Percentiles rank a stretch among this genome's conserved stretches.
Conservation (phyloP, 2,888 invertebrate genomes). For the Sympetrum striolatum region DNA sequence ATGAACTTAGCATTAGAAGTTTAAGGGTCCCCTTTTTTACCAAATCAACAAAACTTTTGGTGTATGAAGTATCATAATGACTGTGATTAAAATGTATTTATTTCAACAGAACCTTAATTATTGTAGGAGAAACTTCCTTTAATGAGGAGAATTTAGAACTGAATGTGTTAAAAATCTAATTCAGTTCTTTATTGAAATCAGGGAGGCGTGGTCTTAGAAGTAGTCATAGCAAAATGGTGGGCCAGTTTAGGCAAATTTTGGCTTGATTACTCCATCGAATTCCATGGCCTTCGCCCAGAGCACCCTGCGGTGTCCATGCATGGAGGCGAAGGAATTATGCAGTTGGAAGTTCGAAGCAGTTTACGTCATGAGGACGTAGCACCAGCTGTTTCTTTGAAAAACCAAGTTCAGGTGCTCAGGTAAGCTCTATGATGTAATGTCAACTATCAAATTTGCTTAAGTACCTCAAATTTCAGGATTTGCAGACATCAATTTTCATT, state of each 20-base stretch:
- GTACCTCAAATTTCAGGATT: background rate
- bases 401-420: constrained; percentile 74
- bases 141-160: background rate
- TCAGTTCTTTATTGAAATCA: constrained; percentile 54
- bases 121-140: background rate
- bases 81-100: too few relatives aligned
- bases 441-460: background rate
- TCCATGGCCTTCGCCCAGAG: constrained; percentile 81
- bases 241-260: constrained; percentile 82
- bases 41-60: too few relatives aligned
- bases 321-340: constrained; percentile 76
- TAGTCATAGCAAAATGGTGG: constrained; percentile 95
- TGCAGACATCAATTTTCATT: background rate
- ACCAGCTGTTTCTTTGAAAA: constrained; percentile 77
- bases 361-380: constrained; percentile 80
- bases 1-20: too few relatives aligned
- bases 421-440: constrained; percentile 53
- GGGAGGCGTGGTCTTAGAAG: constrained; percentile 82
- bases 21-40: too few relatives aligned
- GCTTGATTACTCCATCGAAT: constrained; percentile 78
- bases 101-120: too few relatives aligned
- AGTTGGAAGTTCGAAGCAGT: constrained; percentile 71
- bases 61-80: too few relatives aligned
- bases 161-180: background rate
- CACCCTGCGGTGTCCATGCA: constrained; percentile 72